phyloP scores from a whole-genome alignment of 2,888 invertebrate genomes.

The Tubulanus polymorphus region DNA sequence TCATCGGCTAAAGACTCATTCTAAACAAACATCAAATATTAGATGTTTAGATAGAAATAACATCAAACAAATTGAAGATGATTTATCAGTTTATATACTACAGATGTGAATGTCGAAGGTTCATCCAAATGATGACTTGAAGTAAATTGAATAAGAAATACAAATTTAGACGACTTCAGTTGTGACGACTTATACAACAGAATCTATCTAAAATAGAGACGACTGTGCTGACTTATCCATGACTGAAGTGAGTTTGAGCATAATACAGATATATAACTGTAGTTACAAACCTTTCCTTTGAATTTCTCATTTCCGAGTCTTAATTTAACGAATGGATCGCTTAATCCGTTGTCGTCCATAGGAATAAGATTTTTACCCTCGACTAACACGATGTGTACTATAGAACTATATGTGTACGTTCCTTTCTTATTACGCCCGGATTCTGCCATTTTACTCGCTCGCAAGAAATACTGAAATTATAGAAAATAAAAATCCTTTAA shows the following conservation, averaged over 20 bases:
- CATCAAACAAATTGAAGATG: not conserved
- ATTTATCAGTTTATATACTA: not conserved
- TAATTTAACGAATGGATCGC: conserved; percentile 94
- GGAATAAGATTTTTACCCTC: conserved; percentile 84
- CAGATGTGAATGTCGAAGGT: no score
- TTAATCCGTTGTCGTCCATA: conserved; percentile 82
- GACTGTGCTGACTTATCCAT: no score
- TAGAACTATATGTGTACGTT: conserved; percentile 96
- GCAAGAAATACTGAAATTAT: no score
- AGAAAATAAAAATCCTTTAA: no score
- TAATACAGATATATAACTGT: not conserved
- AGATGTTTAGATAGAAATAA: not conserved
- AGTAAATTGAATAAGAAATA: no score
- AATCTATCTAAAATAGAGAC: no score
- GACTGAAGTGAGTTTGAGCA: not conserved
- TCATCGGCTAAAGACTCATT: conserved; percentile 2
- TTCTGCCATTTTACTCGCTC: no score
- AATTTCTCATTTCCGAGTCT: conserved; percentile 96
- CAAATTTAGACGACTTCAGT: no score
- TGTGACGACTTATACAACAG: no score
- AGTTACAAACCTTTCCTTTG: conserved; percentile 71
- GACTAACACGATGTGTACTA: conserved; percentile 93
- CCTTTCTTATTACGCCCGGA: no score
- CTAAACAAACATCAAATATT: not conserved
- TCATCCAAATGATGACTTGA: no score